These are phyloP conservation scores for Aleiodes testaceus DNA, from an alignment of 2,888 invertebrate genomes.

Conservation along the genomic window DNA sequence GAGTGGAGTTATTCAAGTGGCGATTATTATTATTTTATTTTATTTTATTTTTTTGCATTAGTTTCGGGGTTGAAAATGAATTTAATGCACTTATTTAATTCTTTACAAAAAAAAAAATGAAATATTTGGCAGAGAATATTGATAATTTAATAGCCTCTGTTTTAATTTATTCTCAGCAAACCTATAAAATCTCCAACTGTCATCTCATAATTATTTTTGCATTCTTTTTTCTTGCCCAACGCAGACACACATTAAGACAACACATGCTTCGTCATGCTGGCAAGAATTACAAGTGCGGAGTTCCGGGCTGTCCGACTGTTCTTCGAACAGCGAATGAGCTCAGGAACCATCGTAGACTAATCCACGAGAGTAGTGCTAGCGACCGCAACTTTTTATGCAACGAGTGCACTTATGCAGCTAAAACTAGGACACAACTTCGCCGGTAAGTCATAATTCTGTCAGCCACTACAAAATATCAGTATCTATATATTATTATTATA, in stretches of 20 bases:
- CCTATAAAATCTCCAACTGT: no score
- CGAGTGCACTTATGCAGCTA: slow-evolving; percentile 71
- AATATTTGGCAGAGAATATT: not conserved
- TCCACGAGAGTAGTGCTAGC: slow-evolving; percentile 75
- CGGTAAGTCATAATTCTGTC: slow-evolving; percentile 69
- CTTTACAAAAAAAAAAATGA: no score
- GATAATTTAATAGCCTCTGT: not conserved
- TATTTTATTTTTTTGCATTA: no score
- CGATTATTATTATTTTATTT: not conserved
- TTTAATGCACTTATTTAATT: no score
- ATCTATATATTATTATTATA: not conserved
- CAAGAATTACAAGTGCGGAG: slow-evolving; percentile 75
- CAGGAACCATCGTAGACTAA: slow-evolving; percentile 74
- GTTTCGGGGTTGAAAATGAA: no score
- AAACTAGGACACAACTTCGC: slow-evolving; percentile 71
- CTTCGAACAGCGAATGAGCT: slow-evolving; percentile 76
- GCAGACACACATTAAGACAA: slow-evolving; percentile 77
- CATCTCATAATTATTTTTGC: not conserved
- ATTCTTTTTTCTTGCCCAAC: not conserved
- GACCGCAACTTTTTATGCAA: slow-evolving; percentile 78
- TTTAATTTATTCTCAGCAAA: not conserved
- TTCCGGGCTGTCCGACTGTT: slow-evolving; percentile 76
- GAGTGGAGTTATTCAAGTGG: no score
- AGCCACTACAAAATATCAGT: not conserved
- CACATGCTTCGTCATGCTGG: slow-evolving; percentile 77